phyloP scores from a whole-genome alignment of 2,113 vertebrate genomes.

The Anarhynchus alexandrinus region DNA sequence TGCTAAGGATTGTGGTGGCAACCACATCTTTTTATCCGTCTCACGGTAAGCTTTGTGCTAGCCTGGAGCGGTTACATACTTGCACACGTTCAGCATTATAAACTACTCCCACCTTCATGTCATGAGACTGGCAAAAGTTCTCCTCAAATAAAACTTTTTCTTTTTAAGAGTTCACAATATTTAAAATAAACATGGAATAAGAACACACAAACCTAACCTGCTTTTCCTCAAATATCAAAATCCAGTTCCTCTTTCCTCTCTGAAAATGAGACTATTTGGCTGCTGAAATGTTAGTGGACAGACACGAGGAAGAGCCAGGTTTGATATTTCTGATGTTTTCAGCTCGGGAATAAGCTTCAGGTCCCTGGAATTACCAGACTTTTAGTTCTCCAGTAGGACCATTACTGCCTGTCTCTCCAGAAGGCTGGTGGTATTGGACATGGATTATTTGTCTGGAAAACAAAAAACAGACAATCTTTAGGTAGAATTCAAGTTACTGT shows the following conservation, averaged over 20 bases:
- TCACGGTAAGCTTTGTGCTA: neutral
- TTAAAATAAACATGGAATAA: conserved; percentile 18
- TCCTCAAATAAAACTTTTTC: neutral
- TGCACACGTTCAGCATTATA: neutral
- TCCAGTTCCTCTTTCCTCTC: neutral
- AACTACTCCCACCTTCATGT: neutral
- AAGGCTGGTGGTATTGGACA: neutral
- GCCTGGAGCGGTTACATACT: neutral
- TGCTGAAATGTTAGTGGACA: neutral
- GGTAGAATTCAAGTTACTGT: neutral
- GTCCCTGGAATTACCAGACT: neutral
- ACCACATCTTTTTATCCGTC: neutral
- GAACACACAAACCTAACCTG: neutral
- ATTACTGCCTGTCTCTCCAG: neutral
- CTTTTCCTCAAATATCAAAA: neutral
- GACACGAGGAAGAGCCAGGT: accelerated
- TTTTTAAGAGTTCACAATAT: neutral
- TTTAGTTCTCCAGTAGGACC: neutral
- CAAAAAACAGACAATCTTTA: neutral
- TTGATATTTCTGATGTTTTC: neutral
- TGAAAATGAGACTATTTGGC: neutral
- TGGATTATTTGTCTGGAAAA: neutral
- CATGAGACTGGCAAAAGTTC: neutral
- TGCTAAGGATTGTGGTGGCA: neutral
- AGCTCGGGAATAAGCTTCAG: neutral